Evolutionary conservation across 2,888 invertebrate species (phyloP), one percentile per base, ranked within the genome.

Genomic region (Scaeva pyrastri): DNA sequence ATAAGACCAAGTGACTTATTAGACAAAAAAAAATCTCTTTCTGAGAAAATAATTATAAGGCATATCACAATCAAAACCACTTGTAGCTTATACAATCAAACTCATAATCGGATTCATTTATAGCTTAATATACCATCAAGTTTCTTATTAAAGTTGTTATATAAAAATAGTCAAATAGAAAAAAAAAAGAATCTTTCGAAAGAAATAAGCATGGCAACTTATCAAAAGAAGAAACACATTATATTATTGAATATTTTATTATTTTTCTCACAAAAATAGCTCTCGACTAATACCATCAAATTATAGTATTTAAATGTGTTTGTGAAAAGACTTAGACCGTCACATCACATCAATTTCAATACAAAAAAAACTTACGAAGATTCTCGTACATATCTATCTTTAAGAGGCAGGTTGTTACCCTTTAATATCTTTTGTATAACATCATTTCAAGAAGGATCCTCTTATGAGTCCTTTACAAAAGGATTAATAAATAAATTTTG

Each of bases 381-480:
- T n/a, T n/a, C n/a, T n/a, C n/a, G n/a, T n/a, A n/a, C n/a, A 7
- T 10, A 26, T 31, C 6, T n/a, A 43, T n/a, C n/a, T n/a, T n/a
- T n/a, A n/a, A n/a, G n/a, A n/a, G n/a, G n/a, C n/a, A n/a, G 31
- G 1, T 31, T 16, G 2, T 16, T n/a, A 14, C 14, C 56, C 5
- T 2, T 16, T 7, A 19, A 2, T 39, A 19, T 36, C 19, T 19
- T 39, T 64, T n/a, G 23, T 64, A 5, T 31, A 31, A n/a, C 8
- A 45, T 23, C 19, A 39, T 19, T 41, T 41, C n/a, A 31, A n/a
- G 26, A 66, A 10, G 8, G 8, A 48, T 48, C 45, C 45, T 66
- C 43, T 45, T 66, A 41, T 41, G 39, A 60, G 60, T 66, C n/a
- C 48, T 31, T 19, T 12, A 66, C 31, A 26, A 1, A 66, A 66